Evolutionary conservation across 2,113 vertebrate genomes (phyloP).

Genomic region (Dryoscopus gambensis): DNA sequence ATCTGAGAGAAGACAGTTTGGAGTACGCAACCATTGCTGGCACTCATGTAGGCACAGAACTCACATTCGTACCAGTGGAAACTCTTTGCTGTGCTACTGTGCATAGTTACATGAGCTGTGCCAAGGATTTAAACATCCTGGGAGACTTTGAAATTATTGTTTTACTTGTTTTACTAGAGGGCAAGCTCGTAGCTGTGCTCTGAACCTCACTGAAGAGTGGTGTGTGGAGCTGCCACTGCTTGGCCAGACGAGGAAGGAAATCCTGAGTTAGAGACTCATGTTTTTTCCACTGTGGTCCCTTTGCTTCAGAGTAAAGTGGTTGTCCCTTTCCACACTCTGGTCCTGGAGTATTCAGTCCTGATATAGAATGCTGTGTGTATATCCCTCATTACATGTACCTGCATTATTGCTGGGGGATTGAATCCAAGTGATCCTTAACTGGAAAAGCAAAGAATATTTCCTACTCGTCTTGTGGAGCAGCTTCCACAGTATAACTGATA

Average conservation of each 20-base stretch:
- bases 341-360: background rate
- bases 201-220: background rate
- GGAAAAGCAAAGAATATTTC: background rate
- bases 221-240: background rate
- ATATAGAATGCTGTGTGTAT: background rate
- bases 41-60: fast-evolving
- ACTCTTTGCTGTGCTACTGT: background rate
- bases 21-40: background rate
- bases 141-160: background rate
- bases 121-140: background rate
- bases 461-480: background rate
- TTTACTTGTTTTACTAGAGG: background rate
- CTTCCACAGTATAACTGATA: background rate
- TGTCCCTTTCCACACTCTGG: background rate
- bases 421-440: background rate
- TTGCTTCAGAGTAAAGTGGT: background rate
- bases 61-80: fast-evolving
- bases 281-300: background rate
- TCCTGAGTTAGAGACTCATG: fast-evolving
- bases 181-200: background rate
- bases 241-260: background rate
- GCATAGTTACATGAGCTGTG: too few species aligned
- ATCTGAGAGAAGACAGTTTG: background rate
- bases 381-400: background rate
- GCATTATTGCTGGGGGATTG: fast-evolving